These are phyloP conservation scores for Chrysopilus asiliformis DNA, from an alignment of 2,888 invertebrate genomes.

Conservation along the genomic window DNA sequence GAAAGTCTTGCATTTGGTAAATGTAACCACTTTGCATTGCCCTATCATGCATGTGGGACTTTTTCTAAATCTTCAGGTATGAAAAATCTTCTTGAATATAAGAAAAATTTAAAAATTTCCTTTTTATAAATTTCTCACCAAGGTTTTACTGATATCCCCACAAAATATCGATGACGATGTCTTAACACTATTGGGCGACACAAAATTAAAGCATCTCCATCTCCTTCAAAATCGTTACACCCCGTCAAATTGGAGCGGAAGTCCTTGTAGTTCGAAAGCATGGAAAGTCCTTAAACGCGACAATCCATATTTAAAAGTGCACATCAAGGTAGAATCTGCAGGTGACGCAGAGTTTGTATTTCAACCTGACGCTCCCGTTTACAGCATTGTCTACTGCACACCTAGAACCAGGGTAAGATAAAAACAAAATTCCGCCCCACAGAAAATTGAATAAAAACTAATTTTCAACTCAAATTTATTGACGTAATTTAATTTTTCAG, in stretches of 20 bases:
- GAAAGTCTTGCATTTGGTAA: constrained; percentile 50
- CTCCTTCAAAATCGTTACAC: constrained; percentile 61
- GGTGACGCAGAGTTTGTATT: constrained; percentile 47
- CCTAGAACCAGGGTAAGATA: constrained; percentile 43
- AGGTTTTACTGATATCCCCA: constrained; percentile 52
- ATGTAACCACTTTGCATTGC: constrained; percentile 55
- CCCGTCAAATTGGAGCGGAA: constrained; percentile 40
- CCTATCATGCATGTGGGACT: constrained; percentile 61
- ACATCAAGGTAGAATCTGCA: constrained; percentile 50
- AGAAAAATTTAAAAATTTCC: no score
- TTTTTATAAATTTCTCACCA: no score
- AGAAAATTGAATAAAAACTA: neutral
- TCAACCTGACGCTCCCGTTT: constrained; percentile 56
- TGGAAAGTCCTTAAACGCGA: constrained; percentile 40
- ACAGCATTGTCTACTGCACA: constrained; percentile 48
- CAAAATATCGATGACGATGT: constrained; percentile 65
- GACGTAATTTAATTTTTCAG: no score
- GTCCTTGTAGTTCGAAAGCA: constrained; percentile 37
- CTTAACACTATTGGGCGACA: constrained; percentile 49
- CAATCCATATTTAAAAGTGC: constrained; percentile 50
- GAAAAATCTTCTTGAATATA: no score
- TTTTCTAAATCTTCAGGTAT: constrained; percentile 55
- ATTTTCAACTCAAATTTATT: no score
- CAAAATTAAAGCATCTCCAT: constrained; percentile 49
- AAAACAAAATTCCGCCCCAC: constrained; percentile 1